Percentiles rank a stretch among this genome's conserved stretches.
phyloP scores from a whole-genome alignment of 2,113 vertebrate species.

The Casuarius casuarius region DNA sequence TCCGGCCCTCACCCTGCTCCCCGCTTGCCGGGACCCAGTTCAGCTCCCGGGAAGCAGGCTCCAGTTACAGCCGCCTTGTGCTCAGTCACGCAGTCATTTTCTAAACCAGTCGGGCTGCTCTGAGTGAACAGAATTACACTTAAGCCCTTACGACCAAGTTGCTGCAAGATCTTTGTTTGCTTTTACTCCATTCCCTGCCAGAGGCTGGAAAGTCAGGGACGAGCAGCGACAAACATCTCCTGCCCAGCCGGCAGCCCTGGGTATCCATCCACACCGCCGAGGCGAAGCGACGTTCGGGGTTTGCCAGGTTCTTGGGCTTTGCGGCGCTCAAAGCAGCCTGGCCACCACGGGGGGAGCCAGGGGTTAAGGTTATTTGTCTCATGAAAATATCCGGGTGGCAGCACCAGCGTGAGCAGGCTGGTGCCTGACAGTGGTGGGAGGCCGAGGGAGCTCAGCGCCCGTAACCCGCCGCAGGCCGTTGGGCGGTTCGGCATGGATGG shows the following conservation, averaged over 20 bases:
- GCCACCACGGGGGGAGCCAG: not conserved
- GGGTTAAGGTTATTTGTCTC: not conserved
- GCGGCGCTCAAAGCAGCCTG: not conserved
- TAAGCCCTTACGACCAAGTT: not conserved
- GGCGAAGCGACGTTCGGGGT: not conserved
- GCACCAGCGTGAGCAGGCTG: not conserved
- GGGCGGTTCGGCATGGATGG: rapidly evolving
- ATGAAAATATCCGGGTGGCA: not conserved
- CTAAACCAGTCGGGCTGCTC: slow-evolving; percentile 1
- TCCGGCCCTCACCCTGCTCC: not conserved
- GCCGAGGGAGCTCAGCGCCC: rapidly evolving
- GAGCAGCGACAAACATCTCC: not conserved
- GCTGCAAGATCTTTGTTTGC: not conserved
- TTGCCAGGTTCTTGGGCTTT: not conserved
- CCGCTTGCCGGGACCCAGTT: not conserved
- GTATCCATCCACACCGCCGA: not conserved
- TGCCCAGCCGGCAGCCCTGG: not conserved
- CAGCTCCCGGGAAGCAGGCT: not conserved
- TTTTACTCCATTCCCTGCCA: not conserved
- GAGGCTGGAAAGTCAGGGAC: not conserved
- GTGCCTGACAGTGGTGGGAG: not conserved
- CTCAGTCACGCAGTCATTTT: slow-evolving; percentile 13
- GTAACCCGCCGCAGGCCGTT: not conserved
- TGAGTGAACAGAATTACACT: not conserved
- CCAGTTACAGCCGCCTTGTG: not conserved